Percentiles rank a stretch among this genome's conserved stretches.
Conservation (phyloP, 2,113 vertebrate species). For the Rhodinocichla rosea region DNA sequence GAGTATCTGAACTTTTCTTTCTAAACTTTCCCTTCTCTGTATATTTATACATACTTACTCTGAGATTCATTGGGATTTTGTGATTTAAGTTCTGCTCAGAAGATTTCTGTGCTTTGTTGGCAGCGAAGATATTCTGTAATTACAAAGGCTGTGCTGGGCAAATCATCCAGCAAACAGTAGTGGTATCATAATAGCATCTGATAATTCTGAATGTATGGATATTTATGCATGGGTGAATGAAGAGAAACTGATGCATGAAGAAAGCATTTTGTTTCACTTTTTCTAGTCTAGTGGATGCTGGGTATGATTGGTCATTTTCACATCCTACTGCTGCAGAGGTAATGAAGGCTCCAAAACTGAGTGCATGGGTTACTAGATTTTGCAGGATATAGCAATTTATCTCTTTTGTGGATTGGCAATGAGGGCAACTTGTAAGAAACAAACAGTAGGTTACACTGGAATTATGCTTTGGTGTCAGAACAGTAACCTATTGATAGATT, state of each 20-base stretch:
- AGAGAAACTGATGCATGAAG: background rate
- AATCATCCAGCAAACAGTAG: background rate
- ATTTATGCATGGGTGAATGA: background rate
- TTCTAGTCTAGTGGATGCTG: background rate
- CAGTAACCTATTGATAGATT: background rate
- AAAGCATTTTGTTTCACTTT: background rate
- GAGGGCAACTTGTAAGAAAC: background rate
- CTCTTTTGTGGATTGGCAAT: background rate
- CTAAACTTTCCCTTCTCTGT: background rate
- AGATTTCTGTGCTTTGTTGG: background rate
- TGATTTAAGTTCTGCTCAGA: background rate
- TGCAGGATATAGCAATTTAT: background rate
- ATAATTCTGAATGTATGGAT: background rate
- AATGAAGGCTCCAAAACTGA: background rate
- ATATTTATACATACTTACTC: background rate
- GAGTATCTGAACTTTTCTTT: background rate
- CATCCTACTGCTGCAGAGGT: background rate
- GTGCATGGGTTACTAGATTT: background rate
- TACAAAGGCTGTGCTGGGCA: background rate
- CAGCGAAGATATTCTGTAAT: background rate
- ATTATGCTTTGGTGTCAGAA: background rate
- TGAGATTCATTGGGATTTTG: background rate
- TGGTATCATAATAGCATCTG: background rate
- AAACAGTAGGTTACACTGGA: background rate
- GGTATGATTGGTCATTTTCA: background rate